Evolutionary conservation across 2,888 invertebrate species (phyloP), one percentile per base, ranked within the genome.

Genomic region (Lithophane semibrunnea): DNA sequence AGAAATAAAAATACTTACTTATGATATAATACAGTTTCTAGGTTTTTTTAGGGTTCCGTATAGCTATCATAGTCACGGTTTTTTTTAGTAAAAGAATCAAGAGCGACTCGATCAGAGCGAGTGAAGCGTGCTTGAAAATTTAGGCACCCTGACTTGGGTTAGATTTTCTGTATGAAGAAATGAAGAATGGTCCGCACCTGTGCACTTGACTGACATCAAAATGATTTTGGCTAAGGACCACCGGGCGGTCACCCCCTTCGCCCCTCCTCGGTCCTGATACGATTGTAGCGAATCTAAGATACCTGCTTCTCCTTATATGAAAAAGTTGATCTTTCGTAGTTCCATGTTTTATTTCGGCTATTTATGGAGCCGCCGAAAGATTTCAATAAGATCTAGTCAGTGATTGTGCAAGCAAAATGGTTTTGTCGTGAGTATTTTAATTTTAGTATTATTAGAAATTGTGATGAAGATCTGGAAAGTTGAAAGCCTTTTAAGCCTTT

Each of bases 401-500:
- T 24, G 37, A 71, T 61, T 58, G 70, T 63, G 66, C 61, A 44
- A 58, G 66, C n/a, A 82, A n/a, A 82, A 80, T 80, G 80, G 47
- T 58, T 44, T 2, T 77, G 8, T 66, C 77, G 80, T 80, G 66
- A 77, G 82, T 82, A 37, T 47, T 60, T 58, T 47, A 29, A 64
- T 52, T 64, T 21, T 13, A 29, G 0, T 52, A 42, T 58, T 47
- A n/a, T 4, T 75, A 5, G 16, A 18, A 49, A 73, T 49, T 60
- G 24, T 44, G 52, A 29, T 44, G 52, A 52, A 58, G 13, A n/a
- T 47, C 9, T 18, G 47, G 37, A 47, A 71, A 58, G 2, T n/a
- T 56, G 29, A 47, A 69, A 54, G 16, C 44, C 2, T 54, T 66
- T 66, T 37, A 29, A 29, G 29, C 47, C 3, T 12, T 18, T 12